phyloP scores from a whole-genome alignment of 2,797 vertebrate genomes.

The Syngnathus rostellatus region DNA sequence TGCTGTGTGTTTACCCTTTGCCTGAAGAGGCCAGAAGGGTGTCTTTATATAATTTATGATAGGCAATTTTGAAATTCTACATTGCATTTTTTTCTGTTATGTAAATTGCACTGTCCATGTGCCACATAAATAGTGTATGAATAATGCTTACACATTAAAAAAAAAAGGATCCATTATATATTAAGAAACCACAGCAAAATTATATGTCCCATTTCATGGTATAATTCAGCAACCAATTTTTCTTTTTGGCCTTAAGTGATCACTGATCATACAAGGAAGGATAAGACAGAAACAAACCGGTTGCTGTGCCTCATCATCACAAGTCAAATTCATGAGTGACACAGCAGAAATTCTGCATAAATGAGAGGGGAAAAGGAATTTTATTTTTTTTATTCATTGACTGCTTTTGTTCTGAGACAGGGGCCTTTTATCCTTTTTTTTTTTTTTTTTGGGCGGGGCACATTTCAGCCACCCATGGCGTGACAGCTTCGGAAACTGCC shows the following conservation, averaged over 20 bases:
- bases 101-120: too few relatives aligned
- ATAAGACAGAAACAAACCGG: too few relatives aligned
- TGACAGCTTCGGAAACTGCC: conserved; percentile 15
- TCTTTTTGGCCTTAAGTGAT: background rate
- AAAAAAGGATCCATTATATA: too few relatives aligned
- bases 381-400: conserved; percentile 45
- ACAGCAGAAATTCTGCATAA: background rate
- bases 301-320: background rate
- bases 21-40: background rate
- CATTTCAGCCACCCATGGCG: conserved; percentile 18
- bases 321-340: background rate
- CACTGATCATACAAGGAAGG: too few relatives aligned
- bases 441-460: conserved; percentile 43
- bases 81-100: background rate
- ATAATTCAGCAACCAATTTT: background rate
- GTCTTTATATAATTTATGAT: too few relatives aligned
- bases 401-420: conserved; percentile 25
- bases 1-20: background rate
- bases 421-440: conserved; percentile 20
- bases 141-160: too few relatives aligned
- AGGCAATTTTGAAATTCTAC: background rate
- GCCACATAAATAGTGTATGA: too few relatives aligned
- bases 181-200: too few relatives aligned
- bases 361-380: background rate
- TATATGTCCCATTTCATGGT: too few relatives aligned